phyloP scores from a whole-genome alignment of 92 coral and sea anemone species.

The Actinostola sp. region DNA sequence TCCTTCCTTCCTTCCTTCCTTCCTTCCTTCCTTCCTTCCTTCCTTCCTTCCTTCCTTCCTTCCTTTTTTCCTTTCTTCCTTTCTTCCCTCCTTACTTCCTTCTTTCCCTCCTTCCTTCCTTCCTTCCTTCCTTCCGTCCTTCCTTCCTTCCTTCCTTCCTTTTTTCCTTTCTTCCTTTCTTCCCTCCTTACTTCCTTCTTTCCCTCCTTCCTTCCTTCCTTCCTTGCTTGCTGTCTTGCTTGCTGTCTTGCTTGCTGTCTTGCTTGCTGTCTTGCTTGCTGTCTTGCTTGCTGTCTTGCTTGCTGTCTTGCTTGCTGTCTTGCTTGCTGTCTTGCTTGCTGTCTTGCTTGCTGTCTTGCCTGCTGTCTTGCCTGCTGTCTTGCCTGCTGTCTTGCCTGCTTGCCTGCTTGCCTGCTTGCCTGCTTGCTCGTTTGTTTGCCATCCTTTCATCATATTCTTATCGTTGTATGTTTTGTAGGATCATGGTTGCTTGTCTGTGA shows the following conservation, averaged over 20 bases:
- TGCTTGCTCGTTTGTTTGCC: background rate
- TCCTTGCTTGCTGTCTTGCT: no score
- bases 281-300: background rate
- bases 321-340: background rate
- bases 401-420: background rate
- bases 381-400: no score
- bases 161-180: background rate
- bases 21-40: no score
- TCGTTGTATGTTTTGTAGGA: slow-evolving; percentile 43
- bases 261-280: background rate
- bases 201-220: no score
- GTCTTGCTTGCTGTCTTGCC: background rate
- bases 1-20: background rate
- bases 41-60: background rate
- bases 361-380: background rate
- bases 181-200: background rate
- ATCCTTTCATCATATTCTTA: background rate
- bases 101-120: background rate
- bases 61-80: no score
- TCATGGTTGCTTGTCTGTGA: slow-evolving; percentile 74
- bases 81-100: no score
- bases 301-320: no score
- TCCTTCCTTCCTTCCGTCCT: no score
- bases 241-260: no score
- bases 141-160: background rate